Evolutionary conservation across 2,113 vertebrate species (phyloP), one percentile per base, ranked within the genome.

Genomic region (Austrofundulus limnaeus): DNA sequence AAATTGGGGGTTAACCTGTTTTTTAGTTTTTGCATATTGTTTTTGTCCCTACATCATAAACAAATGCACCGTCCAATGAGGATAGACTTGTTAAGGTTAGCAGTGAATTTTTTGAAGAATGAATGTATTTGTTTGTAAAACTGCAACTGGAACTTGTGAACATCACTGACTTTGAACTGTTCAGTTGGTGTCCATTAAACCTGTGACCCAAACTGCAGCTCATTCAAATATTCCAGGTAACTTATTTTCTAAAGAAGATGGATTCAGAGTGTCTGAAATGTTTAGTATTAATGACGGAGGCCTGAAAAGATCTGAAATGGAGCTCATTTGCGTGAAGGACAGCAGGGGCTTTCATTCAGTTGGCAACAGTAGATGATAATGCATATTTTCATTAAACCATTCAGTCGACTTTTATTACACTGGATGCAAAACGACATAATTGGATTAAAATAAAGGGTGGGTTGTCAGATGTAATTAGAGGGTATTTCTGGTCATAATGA

Each of bases 371-470:
- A 20, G 45, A 57, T 62, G 68, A 69, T 66, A 67, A 72, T 69
- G 53, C 60, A 72, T 47, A 57, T 77, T 81, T 79, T 60, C 70
- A 83, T 78, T 45, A 64, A 48, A 31, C 23, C 61, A 45, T 86
- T 79, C 67, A 61, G 56, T 53, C 23, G 51, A 42, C 55, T 23
- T 68, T 72, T 66, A 66, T 85, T 80, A 77, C 63, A 38, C 24
- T 70, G 72, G 66, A 83, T 68, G 49, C 61, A 73, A 70, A 83
- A 77, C 61, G 69, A 82, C 80, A 85, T 78, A 81, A 86, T 85
- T 77, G 78, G 72, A 85, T 80, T 78, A 80, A 73, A 72, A 83
- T 66, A 85, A 86, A 83, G 80, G 69, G 69, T 64, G 78, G 34
- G 69, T 72, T 85, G 84, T 86, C 82, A 75, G 51, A 78, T 65